These are phyloP conservation scores for Leptopilina syphax DNA, from an alignment of 2,888 invertebrate genomes.

Conservation along the genomic window DNA sequence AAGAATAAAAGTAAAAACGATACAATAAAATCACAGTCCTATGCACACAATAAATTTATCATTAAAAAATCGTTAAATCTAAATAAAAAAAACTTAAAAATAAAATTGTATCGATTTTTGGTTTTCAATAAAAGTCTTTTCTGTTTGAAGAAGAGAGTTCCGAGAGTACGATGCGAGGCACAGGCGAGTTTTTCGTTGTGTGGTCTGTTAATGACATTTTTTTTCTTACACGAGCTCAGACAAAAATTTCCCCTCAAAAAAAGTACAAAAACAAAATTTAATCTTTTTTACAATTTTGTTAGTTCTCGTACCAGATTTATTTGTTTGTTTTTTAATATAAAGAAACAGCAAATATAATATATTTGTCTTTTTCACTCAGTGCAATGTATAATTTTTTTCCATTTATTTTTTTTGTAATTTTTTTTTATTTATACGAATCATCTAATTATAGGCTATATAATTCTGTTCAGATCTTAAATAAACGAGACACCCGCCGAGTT, in stretches of 20 bases:
- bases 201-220: constrained; percentile 51
- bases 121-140: background rate
- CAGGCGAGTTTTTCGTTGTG: constrained; percentile 61
- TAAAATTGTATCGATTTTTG: constrained; percentile 25
- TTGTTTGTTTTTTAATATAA: background rate
- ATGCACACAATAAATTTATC: constrained; percentile 22
- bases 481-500: background rate
- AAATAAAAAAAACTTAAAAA: constrained; percentile 22
- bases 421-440: constrained; percentile 34
- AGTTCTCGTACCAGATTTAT: background rate
- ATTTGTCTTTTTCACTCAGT: constrained; percentile 39
- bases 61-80: constrained; percentile 14
- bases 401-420: too few species aligned
- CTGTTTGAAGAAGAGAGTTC: constrained; percentile 54
- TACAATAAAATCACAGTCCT: constrained; percentile 34
- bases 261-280: constrained; percentile 1
- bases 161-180: constrained; percentile 66
- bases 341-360: constrained; percentile 1
- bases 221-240: background rate
- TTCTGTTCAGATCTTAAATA: constrained; percentile 40
- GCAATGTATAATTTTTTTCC: constrained; percentile 48
- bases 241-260: background rate
- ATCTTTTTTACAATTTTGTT: background rate
- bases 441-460: constrained; percentile 45
- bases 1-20: background rate